Evolutionary conservation across 2,888 invertebrate species (phyloP).

Genomic region (Laspeyria flexula): DNA sequence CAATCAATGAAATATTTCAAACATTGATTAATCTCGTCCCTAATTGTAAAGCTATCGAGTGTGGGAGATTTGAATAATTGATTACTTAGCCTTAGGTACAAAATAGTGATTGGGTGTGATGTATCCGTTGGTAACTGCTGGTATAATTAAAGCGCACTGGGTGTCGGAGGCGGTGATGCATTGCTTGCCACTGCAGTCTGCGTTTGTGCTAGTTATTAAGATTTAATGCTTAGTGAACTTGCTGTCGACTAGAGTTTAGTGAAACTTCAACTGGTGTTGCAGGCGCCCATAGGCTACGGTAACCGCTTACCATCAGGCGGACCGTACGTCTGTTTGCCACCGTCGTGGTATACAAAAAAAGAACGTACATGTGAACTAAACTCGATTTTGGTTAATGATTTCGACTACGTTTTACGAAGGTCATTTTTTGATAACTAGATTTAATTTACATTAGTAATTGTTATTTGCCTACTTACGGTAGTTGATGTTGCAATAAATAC

Average conservation of each 20-base stretch:
- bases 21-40: background rate
- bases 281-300: no score
- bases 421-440: no score
- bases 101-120: background rate
- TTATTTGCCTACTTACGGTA: no score
- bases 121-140: background rate
- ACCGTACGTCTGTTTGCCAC: no score
- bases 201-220: slow-evolving; percentile 9
- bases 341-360: no score
- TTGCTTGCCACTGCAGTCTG: slow-evolving; percentile 14
- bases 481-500: no score
- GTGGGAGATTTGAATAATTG: slow-evolving; percentile 1
- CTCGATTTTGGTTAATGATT: background rate
- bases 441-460: no score
- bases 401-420: background rate
- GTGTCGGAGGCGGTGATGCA: slow-evolving; percentile 37
- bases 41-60: background rate
- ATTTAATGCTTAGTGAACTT: slow-evolving; percentile 4
- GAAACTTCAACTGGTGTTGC: slow-evolving; percentile 7
- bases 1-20: no score
- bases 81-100: background rate
- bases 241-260: slow-evolving; percentile 4
- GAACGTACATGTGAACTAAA: background rate
- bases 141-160: slow-evolving; percentile 41
- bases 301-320: no score